A percentile compares a stretch with the other conserved stretches of the same genome.
These are phyloP conservation scores for Austrolebias charrua DNA, from an alignment of 2,797 vertebrate genomes.

Conservation along the genomic window DNA sequence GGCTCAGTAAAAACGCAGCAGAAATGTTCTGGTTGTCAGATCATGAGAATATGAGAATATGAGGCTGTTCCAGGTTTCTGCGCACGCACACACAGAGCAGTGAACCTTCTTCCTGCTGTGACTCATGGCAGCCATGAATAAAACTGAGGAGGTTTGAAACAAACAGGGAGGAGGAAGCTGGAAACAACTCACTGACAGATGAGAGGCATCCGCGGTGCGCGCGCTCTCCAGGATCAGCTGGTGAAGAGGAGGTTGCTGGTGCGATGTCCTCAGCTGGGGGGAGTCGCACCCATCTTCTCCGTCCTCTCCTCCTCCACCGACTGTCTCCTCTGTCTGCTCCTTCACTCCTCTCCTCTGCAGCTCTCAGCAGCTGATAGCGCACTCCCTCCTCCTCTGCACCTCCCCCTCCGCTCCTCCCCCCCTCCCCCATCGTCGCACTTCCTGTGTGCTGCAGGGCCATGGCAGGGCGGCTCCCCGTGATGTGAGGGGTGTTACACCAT, in stretches of 20 bases:
- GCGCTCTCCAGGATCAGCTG: constrained; percentile 32
- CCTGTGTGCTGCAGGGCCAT: constrained; percentile 52
- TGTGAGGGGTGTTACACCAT: too few species aligned
- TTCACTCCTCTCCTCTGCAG: constrained; percentile 50
- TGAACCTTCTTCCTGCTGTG: constrained; percentile 46
- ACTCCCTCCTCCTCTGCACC: constrained; percentile 26
- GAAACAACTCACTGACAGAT: constrained; percentile 46
- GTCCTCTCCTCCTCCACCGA: constrained; percentile 31
- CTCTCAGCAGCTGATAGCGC: constrained; percentile 71
- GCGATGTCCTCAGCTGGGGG: constrained; percentile 48
- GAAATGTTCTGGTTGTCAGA: constrained; percentile 4
- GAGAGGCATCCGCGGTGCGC: constrained; percentile 48
- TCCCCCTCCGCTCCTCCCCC: constrained; percentile 18
- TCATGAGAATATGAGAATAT: too few species aligned
- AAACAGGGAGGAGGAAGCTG: constrained; percentile 17
- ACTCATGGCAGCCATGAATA: constrained; percentile 2
- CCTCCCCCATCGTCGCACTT: constrained; percentile 48
- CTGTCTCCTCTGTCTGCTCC: constrained; percentile 55
- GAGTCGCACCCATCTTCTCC: constrained; percentile 57
- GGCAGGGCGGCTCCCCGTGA: constrained; percentile 6
- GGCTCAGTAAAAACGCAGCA: constrained; percentile 45
- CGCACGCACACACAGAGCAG: neutral
- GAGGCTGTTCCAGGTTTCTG: constrained; percentile 54
- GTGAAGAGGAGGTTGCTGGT: constrained; percentile 3
- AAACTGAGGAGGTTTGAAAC: neutral